These are phyloP conservation scores for Styela clava DNA, from an alignment of 23 tunicate species.

Conservation along the genomic window DNA sequence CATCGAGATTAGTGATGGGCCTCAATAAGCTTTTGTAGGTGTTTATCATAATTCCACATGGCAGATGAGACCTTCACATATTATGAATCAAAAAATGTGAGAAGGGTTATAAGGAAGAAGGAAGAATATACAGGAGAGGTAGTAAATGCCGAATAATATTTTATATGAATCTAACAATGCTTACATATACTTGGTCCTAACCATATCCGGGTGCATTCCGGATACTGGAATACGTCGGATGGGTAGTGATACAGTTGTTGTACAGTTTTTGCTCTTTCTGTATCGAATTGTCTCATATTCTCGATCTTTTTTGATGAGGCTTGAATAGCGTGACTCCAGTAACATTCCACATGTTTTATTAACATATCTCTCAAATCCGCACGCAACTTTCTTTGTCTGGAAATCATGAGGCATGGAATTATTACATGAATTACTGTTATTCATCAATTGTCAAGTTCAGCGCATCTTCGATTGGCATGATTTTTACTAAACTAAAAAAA, in stretches of 20 bases:
- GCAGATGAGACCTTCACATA: background rate
- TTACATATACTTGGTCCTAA: background rate
- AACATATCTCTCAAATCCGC: constrained; percentile 9
- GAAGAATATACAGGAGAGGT: too few species aligned
- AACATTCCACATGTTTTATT: constrained; percentile 21
- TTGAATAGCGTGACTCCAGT: background rate
- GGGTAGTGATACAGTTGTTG: background rate
- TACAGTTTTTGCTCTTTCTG: background rate
- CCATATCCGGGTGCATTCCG: background rate
- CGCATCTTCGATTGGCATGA: too few species aligned
- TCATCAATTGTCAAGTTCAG: background rate
- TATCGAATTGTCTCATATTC: constrained; percentile 6
- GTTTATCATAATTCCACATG: constrained; percentile 20
- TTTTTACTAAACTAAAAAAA: too few species aligned
- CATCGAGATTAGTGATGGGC: background rate
- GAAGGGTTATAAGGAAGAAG: too few species aligned
- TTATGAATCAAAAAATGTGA: too few species aligned
- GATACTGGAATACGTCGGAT: background rate
- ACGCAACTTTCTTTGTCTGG: constrained; percentile 23
- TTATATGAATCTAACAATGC: too few species aligned
- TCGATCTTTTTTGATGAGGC: background rate
- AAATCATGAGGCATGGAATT: too few species aligned
- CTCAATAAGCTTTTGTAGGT: constrained; percentile 3
- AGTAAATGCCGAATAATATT: too few species aligned
- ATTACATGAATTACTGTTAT: background rate